Evolutionary conservation across 2,113 vertebrate genomes (phyloP), one percentile per base, ranked within the genome.

Genomic region (Haemorhous mexicanus): DNA sequence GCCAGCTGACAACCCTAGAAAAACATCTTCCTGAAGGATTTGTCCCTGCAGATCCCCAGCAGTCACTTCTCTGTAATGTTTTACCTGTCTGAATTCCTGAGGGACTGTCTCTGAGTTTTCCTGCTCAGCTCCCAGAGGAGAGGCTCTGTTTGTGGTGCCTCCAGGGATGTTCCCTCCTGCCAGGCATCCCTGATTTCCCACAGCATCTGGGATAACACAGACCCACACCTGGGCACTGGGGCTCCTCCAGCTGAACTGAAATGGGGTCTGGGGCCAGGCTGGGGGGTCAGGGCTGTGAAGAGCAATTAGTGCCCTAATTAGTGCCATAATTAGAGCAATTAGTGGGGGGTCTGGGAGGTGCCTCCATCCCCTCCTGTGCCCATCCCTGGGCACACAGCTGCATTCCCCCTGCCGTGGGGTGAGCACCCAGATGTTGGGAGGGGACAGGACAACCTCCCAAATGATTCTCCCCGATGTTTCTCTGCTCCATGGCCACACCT

Each of bases 61-160:
- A 50, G 68, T 20, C 3, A 0, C n/a, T 69, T 7, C 63, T 35
- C 55, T 0, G 0, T 10, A 3, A 20, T 19, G 35, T 35, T 62
- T 19, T 7, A 55, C 35, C 63, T 63, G 72, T 3, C 32, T 13
- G 56, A 24, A 63, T 77, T 77, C 63, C 79, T 5, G 3, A 49
- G 72, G 79, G 87, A 14, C 10, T 11, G 10, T 13, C 33, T 11
- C 26, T 0, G 22, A 24, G 47, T 27, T 49, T 43, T 23, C 30
- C 72, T 28, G 27, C 0, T 11, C 63, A 49, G 70, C 15, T 77
- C 49, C 41, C 47, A 69, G 30, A 4, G 79, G 62, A 53, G 37
- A 59, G 33, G 68, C 50, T 47, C 41, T 53, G 43, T 1, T 14
- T 0, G 8, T 41, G 75, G 24, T 49, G 24, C 30, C 56, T 24